These are phyloP conservation scores for Saturnia japonica DNA, from an alignment of 2,888 invertebrate species.

Conservation along the genomic window DNA sequence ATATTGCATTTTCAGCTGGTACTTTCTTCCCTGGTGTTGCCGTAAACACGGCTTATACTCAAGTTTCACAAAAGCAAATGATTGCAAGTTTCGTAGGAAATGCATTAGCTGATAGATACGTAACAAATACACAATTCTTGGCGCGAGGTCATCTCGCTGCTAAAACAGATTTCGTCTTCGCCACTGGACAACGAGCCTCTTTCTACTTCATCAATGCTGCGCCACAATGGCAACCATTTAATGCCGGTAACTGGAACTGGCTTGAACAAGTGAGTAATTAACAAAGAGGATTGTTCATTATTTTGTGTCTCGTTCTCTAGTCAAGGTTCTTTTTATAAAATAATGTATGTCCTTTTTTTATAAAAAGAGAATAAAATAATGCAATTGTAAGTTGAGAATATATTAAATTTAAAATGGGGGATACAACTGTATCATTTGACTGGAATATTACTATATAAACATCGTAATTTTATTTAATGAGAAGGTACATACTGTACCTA, in stretches of 20 bases:
- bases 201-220: slow-evolving; percentile 85
- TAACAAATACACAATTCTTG: slow-evolving; percentile 69
- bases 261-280: slow-evolving; percentile 61
- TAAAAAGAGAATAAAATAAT: too few species aligned
- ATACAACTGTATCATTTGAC: too few species aligned
- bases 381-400: too few species aligned
- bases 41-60: slow-evolving; percentile 65
- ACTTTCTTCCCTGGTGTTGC: slow-evolving; percentile 72
- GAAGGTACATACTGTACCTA: too few species aligned
- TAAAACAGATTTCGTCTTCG: slow-evolving; percentile 83
- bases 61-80: slow-evolving; percentile 55
- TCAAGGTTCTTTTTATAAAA: too few species aligned
- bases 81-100: slow-evolving; percentile 58
- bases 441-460: too few species aligned
- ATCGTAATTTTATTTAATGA: too few species aligned
- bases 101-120: slow-evolving; percentile 66
- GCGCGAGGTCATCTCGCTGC: slow-evolving; percentile 84
- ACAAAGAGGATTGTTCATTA: too few species aligned
- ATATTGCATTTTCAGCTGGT: slow-evolving; percentile 54
- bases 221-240: slow-evolving; percentile 86
- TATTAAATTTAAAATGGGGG: too few species aligned
- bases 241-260: slow-evolving; percentile 82
- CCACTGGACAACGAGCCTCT: slow-evolving; percentile 79
- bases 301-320: too few species aligned
- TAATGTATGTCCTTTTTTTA: too few species aligned